phyloP scores from a whole-genome alignment of 2,113 vertebrate species.

The Mustela lutreola region DNA sequence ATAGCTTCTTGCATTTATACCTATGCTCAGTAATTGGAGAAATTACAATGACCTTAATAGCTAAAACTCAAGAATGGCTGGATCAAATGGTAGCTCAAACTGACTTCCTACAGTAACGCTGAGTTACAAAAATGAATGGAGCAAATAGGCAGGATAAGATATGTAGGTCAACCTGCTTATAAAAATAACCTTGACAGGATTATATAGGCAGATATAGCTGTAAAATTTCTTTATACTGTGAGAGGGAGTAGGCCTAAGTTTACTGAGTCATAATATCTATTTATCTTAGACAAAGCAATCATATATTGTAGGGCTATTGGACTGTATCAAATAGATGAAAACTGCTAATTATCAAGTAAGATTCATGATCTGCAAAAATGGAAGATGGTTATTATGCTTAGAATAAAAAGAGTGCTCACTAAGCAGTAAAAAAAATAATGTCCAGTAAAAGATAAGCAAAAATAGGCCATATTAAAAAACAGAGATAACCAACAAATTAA shows the following conservation, averaged over 20 bases:
- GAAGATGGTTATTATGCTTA: constrained; percentile 20
- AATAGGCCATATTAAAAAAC: neutral
- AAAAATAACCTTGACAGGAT: constrained; percentile 57
- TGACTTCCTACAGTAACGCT: constrained; percentile 12
- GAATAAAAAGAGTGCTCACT: neutral
- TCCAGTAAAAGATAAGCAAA: neutral
- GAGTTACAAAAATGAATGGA: neutral
- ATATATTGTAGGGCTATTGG: neutral
- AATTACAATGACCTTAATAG: neutral
- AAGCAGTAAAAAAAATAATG: neutral
- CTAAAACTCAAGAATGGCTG: neutral
- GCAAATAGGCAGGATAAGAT: neutral
- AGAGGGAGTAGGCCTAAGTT: neutral
- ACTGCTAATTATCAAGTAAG: neutral
- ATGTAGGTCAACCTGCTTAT: constrained; percentile 49
- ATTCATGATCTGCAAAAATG: neutral
- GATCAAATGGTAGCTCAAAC: constrained; percentile 1
- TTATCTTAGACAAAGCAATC: constrained; percentile 16
- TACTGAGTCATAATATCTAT: neutral
- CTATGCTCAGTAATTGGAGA: neutral
- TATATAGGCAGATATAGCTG: constrained; percentile 6
- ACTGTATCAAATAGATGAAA: neutral
- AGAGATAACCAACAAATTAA: neutral
- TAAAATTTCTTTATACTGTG: neutral
- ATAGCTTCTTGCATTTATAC: neutral